These are phyloP conservation scores for Lynx canadensis DNA, from an alignment of 2,113 vertebrate genomes.

Conservation along the genomic window DNA sequence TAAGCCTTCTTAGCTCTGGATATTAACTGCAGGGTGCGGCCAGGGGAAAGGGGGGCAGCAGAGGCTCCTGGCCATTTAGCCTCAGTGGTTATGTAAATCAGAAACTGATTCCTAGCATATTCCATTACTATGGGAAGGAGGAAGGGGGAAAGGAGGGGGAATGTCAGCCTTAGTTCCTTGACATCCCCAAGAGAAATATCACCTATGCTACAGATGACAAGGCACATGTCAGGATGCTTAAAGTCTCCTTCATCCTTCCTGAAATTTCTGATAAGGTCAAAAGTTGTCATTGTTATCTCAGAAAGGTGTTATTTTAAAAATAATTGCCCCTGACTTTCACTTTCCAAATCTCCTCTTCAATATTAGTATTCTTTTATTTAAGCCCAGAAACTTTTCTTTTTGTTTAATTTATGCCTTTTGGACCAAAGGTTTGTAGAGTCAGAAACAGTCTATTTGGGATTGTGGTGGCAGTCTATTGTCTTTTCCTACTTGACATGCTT, in stretches of 20 bases:
- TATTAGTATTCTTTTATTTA: background rate
- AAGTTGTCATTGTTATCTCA: background rate
- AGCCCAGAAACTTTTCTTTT: background rate
- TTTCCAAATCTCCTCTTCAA: constrained; percentile 20
- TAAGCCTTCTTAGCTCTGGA: constrained; percentile 61
- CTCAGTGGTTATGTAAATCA: background rate
- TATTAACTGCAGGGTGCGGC: background rate
- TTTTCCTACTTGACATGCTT: background rate
- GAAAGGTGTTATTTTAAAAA: constrained; percentile 31
- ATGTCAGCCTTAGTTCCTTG: background rate
- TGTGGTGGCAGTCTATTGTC: background rate
- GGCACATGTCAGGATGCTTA: background rate
- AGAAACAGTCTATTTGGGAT: background rate
- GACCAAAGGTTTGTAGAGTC: background rate
- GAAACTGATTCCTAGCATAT: background rate
- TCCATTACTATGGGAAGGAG: background rate
- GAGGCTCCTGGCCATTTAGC: background rate
- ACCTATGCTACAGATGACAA: background rate
- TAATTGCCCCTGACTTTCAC: background rate
- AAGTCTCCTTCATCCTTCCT: background rate
- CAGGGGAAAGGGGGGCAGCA: too few relatives aligned
- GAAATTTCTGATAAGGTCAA: constrained; percentile 15
- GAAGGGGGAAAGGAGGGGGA: too few relatives aligned
- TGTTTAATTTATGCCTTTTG: background rate
- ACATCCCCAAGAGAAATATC: background rate